phyloP scores from a whole-genome alignment of 2,888 invertebrate species.

The Lampropteryx suffumata region DNA sequence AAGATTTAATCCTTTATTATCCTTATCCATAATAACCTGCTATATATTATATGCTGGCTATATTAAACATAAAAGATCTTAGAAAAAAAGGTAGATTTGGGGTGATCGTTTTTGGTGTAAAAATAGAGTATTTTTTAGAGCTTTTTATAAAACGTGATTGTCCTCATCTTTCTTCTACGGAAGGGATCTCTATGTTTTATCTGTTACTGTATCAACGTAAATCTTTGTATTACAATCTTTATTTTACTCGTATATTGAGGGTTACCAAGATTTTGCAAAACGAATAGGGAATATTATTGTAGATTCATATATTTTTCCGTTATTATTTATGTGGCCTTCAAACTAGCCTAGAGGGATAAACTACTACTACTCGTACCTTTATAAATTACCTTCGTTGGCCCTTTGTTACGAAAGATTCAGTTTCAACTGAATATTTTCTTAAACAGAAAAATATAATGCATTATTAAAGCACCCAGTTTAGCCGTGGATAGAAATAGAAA shows the following conservation, averaged over 20 bases:
- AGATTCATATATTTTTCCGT: slow-evolving; percentile 9
- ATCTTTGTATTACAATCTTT: slow-evolving; percentile 30
- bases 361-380: too few species aligned
- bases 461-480: neutral
- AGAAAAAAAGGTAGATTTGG: too few species aligned
- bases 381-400: too few species aligned
- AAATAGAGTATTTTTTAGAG: too few species aligned
- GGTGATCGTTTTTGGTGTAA: neutral
- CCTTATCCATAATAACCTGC: too few species aligned
- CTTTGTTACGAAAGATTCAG: too few species aligned
- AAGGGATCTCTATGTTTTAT: slow-evolving; percentile 5
- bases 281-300: slow-evolving; percentile 1
- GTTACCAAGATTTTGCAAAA: slow-evolving; percentile 12
- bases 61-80: too few species aligned
- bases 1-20: too few species aligned
- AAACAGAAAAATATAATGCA: too few species aligned
- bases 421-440: too few species aligned
- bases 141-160: too few species aligned
- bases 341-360: neutral
- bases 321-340: neutral
- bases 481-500: neutral
- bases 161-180: neutral
- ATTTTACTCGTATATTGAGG: slow-evolving; percentile 26
- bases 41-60: too few species aligned
- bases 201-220: slow-evolving; percentile 32